Evolutionary conservation across 37 sponge, comb jelly and placozoan genomes (phyloP), one percentile per base, ranked within the genome.

Genomic region (Oopsacas minuta): DNA sequence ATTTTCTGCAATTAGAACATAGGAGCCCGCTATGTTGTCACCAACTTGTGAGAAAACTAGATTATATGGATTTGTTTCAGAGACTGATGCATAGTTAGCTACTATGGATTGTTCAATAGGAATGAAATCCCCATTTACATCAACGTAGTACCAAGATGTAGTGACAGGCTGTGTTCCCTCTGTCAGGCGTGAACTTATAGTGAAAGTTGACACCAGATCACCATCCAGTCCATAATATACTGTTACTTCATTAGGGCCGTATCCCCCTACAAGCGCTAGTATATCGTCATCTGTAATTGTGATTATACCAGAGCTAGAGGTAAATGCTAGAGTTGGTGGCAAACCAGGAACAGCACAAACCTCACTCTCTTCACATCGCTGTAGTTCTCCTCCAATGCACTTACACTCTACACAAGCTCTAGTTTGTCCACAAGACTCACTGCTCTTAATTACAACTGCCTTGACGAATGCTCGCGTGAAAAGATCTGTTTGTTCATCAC

Each of bases 401-500:
- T 61, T 61, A 12, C 75, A 61, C 28, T 61, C 75, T 34, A 61
- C 75, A n/a, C 75, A 61, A 20, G 75, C 75, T 61, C 75, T 10
- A 3, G 75, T 61, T 12, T 61, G 75, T 61, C 75, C 75, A 61
- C 75, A 61, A 3, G 75, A 61, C 30, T 61, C 75, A 61, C 75
- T 61, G 28, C 75, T 61, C 22, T 61, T 61, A 25, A 61, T 61
- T 5, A 61, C 75, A 10, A 61, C 75, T 32, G 75, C 75, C 22
- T 61, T 10, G 28, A 61, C 75, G 75, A 61, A 61, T 3, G 75
- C 75, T 61, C 30, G 22, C 75, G 75, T 61, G 75, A 61, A 61
- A 34, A 61, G 75, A n/a, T 61, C 75, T 12, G 75, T 61, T n/a
- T 61, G 75, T 61, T 61, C 75, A n/a, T n/a, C n/a, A 32, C 75